These are phyloP conservation scores for Sitta carolinensis DNA, from an alignment of 2,797 vertebrate genomes.

Conservation along the genomic window DNA sequence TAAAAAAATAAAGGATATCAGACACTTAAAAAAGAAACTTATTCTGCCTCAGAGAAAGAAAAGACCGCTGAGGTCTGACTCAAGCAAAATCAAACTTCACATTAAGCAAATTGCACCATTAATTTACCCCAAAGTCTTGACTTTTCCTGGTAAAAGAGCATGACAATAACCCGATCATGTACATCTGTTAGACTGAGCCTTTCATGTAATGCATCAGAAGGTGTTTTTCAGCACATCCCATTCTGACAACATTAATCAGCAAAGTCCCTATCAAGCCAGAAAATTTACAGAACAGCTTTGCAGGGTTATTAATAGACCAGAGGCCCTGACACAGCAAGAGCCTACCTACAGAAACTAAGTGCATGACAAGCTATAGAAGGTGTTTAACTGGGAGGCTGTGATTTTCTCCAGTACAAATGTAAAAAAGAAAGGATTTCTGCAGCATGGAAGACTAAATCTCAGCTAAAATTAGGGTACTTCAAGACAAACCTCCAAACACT, in stretches of 20 bases:
- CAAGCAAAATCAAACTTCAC: constrained; percentile 32
- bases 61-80: not conserved
- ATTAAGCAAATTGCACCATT: constrained; percentile 45
- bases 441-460: not conserved
- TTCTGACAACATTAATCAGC: constrained; percentile 42
- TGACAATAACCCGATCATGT: not conserved
- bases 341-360: not conserved
- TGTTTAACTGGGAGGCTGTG: not conserved
- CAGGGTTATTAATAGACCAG: constrained; percentile 25
- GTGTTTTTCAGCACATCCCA: constrained; percentile 46
- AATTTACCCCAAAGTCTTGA: constrained; percentile 24
- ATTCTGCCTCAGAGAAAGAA: not conserved
- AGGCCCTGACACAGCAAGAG: not conserved
- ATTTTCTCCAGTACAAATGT: not conserved
- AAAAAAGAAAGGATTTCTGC: not conserved
- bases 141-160: constrained; percentile 21
- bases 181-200: constrained; percentile 13
- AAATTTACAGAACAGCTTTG: not conserved
- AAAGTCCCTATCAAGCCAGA: not conserved
- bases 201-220: constrained; percentile 48
- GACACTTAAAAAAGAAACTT: constrained; percentile 1
- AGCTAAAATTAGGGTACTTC: not conserved
- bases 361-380: not conserved
- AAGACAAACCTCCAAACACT: not conserved
- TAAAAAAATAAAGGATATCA: not conserved